Base-by-base conservation (phyloP, 2,113 vertebrate genomes). In the Austrofundulus limnaeus region DNA sequence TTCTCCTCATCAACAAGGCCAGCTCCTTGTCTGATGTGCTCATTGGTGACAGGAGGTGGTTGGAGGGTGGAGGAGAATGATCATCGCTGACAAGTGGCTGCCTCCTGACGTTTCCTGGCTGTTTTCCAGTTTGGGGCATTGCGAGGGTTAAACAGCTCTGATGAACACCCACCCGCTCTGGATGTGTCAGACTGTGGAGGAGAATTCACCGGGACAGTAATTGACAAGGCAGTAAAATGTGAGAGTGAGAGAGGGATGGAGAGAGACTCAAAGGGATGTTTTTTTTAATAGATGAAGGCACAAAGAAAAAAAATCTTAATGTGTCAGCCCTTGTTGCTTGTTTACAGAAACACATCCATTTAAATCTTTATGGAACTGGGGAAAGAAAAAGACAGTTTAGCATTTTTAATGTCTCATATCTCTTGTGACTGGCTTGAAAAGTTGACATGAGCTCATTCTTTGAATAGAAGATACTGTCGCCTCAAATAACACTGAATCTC, bases 1-100 rank as follows among this genome's bases (percentile, higher is more conserved):
- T 86, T 94, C 86, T 94, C 94, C 95, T 94, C 94, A 95, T 95
- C 94, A 95, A 92, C 93, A 92, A 92, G 93, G 83, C 92, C 92
- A 90, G 91, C 90, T 95, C 92, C 60, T 68, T 87, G 75, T 85
- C 90, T 93, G 93, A 92, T 89, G 89, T 90, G 89, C 88, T 91
- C 84, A 84, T 89, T 87, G 86, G 72, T 72, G 80, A 81, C 14
- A 66, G 66, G 73, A n/a, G 50, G 68, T 28, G 62, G 66, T 25
- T 28, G 5, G 17, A 47, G 62, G 45, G 52, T 37, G 68, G 58
- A 31, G 60, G 61, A 65, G 54, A 69, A 17, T 59, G 77, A 70
- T 73, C 53, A 67, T 51, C 21, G 15, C 57, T 79, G 72, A 70
- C 71, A 77, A 75, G 77, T 65, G 77, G 72, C 64, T 77, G 79